These are phyloP conservation scores for Benthosema pterotum DNA, from an alignment of 2,797 vertebrate genomes.

Conservation along the genomic window DNA sequence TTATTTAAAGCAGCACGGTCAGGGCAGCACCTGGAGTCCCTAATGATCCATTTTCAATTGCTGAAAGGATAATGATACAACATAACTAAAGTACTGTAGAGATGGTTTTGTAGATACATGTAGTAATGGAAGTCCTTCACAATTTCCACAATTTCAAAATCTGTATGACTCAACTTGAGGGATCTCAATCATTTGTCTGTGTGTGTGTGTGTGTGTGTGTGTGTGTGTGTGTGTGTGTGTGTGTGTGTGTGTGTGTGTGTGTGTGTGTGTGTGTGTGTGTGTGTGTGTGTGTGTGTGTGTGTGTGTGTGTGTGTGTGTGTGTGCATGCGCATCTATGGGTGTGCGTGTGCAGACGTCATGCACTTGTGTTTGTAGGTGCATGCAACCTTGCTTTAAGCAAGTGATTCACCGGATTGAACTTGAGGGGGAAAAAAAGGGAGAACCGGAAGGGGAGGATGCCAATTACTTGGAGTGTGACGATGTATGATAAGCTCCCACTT, in stretches of 20 bases:
- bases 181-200: slow-evolving; percentile 39
- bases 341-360: slow-evolving; percentile 70
- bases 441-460: no score
- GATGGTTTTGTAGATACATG: no score
- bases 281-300: slow-evolving; percentile 60
- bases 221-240: slow-evolving; percentile 66
- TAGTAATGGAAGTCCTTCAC: no score
- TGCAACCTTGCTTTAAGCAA: slow-evolving; percentile 25
- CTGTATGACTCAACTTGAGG: slow-evolving; percentile 13
- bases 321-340: slow-evolving; percentile 56
- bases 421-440: no score
- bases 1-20: no score
- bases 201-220: slow-evolving; percentile 74
- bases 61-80: not conserved
- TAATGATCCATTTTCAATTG: not conserved
- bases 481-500: no score
- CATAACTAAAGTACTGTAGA: no score
- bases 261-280: slow-evolving; percentile 71
- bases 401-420: no score
- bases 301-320: not conserved
- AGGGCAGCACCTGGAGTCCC: no score
- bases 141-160: not conserved
- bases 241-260: no score
- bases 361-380: slow-evolving; percentile 73
- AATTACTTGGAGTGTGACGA: no score